These are phyloP conservation scores for Carpatolechia fugitivella DNA, from an alignment of 2,888 invertebrate genomes.

Conservation along the genomic window DNA sequence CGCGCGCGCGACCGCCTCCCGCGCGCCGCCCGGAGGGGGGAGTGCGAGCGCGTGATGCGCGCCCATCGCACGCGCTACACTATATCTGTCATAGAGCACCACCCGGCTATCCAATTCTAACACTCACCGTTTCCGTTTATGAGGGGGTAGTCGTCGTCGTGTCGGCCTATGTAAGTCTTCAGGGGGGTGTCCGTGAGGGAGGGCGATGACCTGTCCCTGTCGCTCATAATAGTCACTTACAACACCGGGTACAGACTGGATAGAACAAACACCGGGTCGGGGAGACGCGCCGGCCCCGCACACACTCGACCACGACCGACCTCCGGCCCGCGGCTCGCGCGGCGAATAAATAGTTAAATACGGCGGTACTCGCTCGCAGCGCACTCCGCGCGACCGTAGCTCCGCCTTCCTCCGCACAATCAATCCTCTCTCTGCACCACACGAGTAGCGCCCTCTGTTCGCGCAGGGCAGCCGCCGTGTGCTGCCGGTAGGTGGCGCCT, in stretches of 20 bases:
- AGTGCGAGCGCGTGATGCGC: constrained; percentile 38
- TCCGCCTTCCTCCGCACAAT: constrained; percentile 33
- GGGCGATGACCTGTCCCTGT: constrained; percentile 93
- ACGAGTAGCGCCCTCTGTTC: constrained; percentile 15
- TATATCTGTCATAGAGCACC: constrained; percentile 27
- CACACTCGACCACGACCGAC: constrained; percentile 70
- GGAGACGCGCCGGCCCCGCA: constrained; percentile 68
- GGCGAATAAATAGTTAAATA: constrained; percentile 65
- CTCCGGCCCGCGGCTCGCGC: constrained; percentile 78
- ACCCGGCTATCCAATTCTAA: constrained; percentile 24
- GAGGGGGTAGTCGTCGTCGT: constrained; percentile 88
- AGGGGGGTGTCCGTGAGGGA: constrained; percentile 93
- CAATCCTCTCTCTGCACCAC: constrained; percentile 29
- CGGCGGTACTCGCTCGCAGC: constrained; percentile 23
- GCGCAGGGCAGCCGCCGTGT: constrained; percentile 17
- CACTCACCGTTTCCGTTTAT: constrained; percentile 86
- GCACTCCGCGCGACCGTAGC: constrained; percentile 29
- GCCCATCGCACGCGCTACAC: constrained; percentile 24
- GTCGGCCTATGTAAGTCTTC: constrained; percentile 91
- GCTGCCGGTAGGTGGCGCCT: constrained; percentile 22
- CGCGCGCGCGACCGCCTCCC: constrained; percentile 29
- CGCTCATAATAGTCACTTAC: constrained; percentile 88
- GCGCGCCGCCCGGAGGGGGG: constrained; percentile 37
- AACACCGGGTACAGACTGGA: constrained; percentile 53
- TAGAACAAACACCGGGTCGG: constrained; percentile 59